Evolutionary conservation across 1,140 invertebrate genomes (phyloP).

Genomic region (Drosophila miranda): DNA sequence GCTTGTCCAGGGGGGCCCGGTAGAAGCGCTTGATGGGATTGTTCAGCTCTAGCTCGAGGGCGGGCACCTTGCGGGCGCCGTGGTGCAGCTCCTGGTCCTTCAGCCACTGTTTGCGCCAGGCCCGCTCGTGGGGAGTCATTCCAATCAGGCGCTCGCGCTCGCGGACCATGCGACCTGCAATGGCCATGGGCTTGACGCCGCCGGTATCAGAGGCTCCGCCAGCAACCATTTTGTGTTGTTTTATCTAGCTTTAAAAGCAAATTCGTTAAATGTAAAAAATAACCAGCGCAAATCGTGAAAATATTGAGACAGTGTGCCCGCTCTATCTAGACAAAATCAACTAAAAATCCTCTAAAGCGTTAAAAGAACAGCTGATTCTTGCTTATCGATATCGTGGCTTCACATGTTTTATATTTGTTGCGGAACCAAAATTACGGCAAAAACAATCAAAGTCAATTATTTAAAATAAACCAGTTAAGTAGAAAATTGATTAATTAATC

Average conservation of each 20-base stretch:
- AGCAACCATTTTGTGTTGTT: slow-evolving; percentile 56
- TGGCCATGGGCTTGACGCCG: slow-evolving; percentile 87
- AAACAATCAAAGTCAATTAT: no score
- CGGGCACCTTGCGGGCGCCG: slow-evolving; percentile 87
- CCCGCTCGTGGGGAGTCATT: slow-evolving; percentile 92
- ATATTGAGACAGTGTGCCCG: neutral
- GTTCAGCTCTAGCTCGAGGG: slow-evolving; percentile 86
- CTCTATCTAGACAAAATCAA: no score
- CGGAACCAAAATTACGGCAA: no score
- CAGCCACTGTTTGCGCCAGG: slow-evolving; percentile 91
- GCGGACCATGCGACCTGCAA: slow-evolving; percentile 87
- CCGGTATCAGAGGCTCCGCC: slow-evolving; percentile 83
- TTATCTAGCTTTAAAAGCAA: slow-evolving; percentile 5
- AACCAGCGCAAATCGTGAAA: neutral
- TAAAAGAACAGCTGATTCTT: slow-evolving; percentile 15
- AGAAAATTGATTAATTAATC: no score
- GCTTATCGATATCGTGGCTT: no score
- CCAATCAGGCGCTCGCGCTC: slow-evolving; percentile 91
- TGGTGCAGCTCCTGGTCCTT: slow-evolving; percentile 91
- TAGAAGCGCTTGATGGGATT: slow-evolving; percentile 92
- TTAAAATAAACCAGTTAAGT: no score
- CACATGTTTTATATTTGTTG: no score
- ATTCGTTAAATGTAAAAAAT: slow-evolving; percentile 18
- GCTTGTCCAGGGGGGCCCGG: slow-evolving; percentile 86
- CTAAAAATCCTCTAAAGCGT: no score